These are phyloP conservation scores for Nothocercus nigrocapillus DNA, from an alignment of 2,113 vertebrate species.

Conservation along the genomic window DNA sequence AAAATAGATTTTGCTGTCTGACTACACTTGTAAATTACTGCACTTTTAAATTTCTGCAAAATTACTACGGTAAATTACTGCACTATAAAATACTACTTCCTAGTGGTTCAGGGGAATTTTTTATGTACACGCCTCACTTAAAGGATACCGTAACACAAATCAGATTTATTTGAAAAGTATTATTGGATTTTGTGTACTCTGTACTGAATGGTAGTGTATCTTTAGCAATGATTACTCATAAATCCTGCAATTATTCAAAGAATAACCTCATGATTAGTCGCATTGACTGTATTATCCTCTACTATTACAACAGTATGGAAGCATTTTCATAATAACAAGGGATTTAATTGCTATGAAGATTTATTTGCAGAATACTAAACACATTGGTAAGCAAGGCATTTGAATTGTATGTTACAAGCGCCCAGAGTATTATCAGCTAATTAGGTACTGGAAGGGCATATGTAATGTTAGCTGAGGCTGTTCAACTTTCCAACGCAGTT, in stretches of 20 bases:
- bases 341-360: constrained; percentile 71
- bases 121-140: constrained; percentile 22
- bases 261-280: constrained; percentile 65
- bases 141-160: constrained; percentile 51
- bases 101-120: background rate
- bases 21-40: background rate
- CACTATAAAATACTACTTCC: background rate
- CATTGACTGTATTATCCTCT: constrained; percentile 64
- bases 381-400: constrained; percentile 56
- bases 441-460: constrained; percentile 56
- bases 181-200: constrained; percentile 66
- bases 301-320: constrained; percentile 67
- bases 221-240: constrained; percentile 63
- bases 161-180: constrained; percentile 70
- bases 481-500: constrained; percentile 3
- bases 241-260: constrained; percentile 69
- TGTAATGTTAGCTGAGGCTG: constrained; percentile 22
- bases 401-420: constrained; percentile 52
- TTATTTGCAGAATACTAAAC: constrained; percentile 73
- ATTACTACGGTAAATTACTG: constrained; percentile 24
- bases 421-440: constrained; percentile 64
- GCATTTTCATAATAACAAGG: constrained; percentile 71
- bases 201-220: constrained; percentile 22
- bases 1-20: background rate
- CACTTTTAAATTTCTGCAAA: background rate